phyloP scores from a whole-genome alignment of 1,140 invertebrate genomes.

The Charaxes varanes region DNA sequence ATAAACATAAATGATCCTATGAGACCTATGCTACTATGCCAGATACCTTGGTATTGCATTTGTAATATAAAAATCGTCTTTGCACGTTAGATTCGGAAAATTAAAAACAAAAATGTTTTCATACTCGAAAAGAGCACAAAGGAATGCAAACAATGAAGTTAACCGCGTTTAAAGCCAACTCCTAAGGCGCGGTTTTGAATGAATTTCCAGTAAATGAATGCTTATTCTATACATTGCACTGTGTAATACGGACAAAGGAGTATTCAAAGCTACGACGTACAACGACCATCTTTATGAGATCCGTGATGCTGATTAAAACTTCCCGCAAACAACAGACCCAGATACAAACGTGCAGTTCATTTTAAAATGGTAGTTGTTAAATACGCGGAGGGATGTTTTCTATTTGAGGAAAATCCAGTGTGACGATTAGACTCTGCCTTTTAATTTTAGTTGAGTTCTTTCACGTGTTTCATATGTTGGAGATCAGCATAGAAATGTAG shows the following conservation, averaged over 20 bases:
- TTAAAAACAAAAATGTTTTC: no score
- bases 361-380: constrained; percentile 11
- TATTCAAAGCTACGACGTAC: constrained; percentile 6
- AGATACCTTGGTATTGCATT: no score
- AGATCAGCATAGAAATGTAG: no score
- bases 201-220: constrained; percentile 16
- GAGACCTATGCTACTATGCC: no score
- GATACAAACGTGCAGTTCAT: constrained; percentile 6
- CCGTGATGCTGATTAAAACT: constrained; percentile 15
- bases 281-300: constrained; percentile 5
- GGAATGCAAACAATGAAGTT: no score
- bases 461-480: constrained; percentile 13
- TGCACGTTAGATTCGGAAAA: no score
- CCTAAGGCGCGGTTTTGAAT: constrained; percentile 13
- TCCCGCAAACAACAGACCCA: constrained; percentile 4
- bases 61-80: no score
- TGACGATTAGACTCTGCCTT: constrained; percentile 14
- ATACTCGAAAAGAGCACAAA: no score
- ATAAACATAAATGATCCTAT: no score
- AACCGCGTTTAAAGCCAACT: no score
- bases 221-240: constrained; percentile 19
- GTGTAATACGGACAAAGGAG: constrained; percentile 18
- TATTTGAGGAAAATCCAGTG: constrained; percentile 11
- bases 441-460: constrained; percentile 7
- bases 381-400: constrained; percentile 10